Base-by-base conservation (phyloP, 2,797 vertebrate genomes). In the Acanthurus leucopareius region DNA sequence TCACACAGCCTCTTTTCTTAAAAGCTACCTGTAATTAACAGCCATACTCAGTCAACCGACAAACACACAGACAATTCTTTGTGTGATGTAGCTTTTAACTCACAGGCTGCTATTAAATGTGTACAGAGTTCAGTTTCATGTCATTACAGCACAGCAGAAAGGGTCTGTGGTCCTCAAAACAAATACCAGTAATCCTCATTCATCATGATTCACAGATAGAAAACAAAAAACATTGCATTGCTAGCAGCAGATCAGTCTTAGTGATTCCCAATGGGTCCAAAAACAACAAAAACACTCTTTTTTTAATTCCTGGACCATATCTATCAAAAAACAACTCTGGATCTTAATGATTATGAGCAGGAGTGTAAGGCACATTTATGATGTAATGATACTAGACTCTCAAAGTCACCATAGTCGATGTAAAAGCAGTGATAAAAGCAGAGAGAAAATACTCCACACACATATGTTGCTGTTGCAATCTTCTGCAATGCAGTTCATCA, bases 391-490 rank as follows among this genome's bases (percentile, higher is more conserved):
- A 15, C 14, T 14, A n/a, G 14, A 10, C 11, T 20, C 6, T 32
- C 53, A 1, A 73, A 35, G 59, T 49, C 20, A 11, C 5, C 5
- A 69, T 3, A 52, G 42, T 10, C 42, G 22, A 35, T 49, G 2
- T 5, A 75, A 62, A 38, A 61, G 22, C 52, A 38, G 45, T 11
- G 3, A 42, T n/a, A 54, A 53, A 73, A 54, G 60, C 1, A 59
- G 4, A 64, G 20, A 71, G 11, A 48, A 10, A 54, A 6, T 8
- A 20, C 17, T 70, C 2, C 1, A 2, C 61, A 9, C 17, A 72
- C 40, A 69, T 22, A 22, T 7, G 11, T 17, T 0, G 51, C 62
- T 78, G 58, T 8, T 79, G 71, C 70, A 70, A 85, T 75, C 56
- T 52, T 15, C 25, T 52, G 71, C 71, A 78, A 70, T 7, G 28